Percentiles rank a stretch among this genome's conserved stretches.
Evolutionary conservation across 1,140 invertebrate species (phyloP).

Genomic region (Caerostris darwini): DNA sequence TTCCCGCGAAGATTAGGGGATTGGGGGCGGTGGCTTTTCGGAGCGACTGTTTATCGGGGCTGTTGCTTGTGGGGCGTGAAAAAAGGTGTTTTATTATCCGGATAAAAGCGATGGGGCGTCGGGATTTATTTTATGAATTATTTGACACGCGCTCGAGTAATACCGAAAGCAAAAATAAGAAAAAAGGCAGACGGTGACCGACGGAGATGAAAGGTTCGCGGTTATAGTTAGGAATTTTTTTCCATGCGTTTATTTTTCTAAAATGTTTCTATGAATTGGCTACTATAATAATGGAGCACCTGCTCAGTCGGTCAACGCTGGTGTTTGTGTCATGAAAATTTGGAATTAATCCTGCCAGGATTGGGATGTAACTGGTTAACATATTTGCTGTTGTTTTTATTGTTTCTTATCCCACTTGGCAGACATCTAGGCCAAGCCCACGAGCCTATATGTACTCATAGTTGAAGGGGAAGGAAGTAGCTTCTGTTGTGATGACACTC

Average conservation of each 20-base stretch:
- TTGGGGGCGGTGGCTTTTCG: neutral
- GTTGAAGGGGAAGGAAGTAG: too few relatives aligned
- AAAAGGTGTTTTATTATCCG: constrained; percentile 22
- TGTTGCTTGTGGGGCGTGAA: neutral
- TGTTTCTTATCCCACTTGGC: too few relatives aligned
- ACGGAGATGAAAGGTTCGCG: neutral
- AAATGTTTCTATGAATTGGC: neutral
- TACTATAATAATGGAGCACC: too few relatives aligned
- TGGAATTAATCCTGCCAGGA: too few relatives aligned
- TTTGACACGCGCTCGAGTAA: neutral
- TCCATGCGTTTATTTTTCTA: neutral
- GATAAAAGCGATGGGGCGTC: constrained; percentile 6
- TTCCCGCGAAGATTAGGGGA: neutral
- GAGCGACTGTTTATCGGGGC: neutral
- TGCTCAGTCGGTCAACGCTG: too few relatives aligned
- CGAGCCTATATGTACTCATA: too few relatives aligned
- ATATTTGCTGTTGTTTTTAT: too few relatives aligned
- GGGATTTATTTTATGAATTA: constrained; percentile 28
- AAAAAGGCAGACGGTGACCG: neutral
- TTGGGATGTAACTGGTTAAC: too few relatives aligned
- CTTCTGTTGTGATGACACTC: too few relatives aligned
- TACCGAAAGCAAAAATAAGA: neutral
- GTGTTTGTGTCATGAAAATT: too few relatives aligned
- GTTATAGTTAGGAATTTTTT: neutral
- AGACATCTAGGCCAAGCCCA: too few relatives aligned